A percentile compares a stretch with the other conserved stretches of the same genome.
These are phyloP conservation scores for Oreonectes daqikongensis DNA, from an alignment of 2,797 vertebrate species.

Conservation along the genomic window DNA sequence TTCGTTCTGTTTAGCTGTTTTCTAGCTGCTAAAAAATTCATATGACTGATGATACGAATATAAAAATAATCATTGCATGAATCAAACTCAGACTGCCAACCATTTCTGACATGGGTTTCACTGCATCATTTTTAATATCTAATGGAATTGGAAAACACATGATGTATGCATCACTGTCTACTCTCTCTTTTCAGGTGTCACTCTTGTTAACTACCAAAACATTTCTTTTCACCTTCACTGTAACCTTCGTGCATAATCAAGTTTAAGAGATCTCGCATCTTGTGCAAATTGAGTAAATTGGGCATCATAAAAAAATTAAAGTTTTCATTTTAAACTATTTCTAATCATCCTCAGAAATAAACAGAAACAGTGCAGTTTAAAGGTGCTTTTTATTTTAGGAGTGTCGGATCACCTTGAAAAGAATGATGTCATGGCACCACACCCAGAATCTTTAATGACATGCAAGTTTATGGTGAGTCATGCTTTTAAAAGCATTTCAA, in stretches of 20 bases:
- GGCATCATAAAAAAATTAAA: not conserved
- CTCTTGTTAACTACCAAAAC: conserved; percentile 23
- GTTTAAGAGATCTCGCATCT: conserved; percentile 3
- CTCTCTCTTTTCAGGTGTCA: no score
- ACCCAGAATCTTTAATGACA: not conserved
- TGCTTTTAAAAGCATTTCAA: not conserved
- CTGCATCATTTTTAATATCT: no score
- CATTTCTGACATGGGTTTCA: conserved; percentile 37
- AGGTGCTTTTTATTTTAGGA: conserved; percentile 2
- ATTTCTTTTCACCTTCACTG: conserved; percentile 36
- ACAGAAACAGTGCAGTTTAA: not conserved
- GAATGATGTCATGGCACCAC: no score
- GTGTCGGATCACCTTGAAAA: no score
- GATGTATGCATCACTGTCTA: no score
- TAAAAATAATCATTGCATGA: no score
- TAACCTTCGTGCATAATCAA: conserved; percentile 27
- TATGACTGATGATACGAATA: no score
- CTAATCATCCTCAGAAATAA: not conserved
- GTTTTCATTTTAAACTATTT: not conserved
- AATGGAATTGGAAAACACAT: no score
- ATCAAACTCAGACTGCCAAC: not conserved
- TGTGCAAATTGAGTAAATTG: conserved; percentile 23
- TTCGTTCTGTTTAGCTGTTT: no score
- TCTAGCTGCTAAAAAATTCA: not conserved
- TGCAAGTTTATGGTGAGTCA: not conserved